phyloP scores from a whole-genome alignment of 2,797 vertebrate genomes.

The Caiman crocodilus region DNA sequence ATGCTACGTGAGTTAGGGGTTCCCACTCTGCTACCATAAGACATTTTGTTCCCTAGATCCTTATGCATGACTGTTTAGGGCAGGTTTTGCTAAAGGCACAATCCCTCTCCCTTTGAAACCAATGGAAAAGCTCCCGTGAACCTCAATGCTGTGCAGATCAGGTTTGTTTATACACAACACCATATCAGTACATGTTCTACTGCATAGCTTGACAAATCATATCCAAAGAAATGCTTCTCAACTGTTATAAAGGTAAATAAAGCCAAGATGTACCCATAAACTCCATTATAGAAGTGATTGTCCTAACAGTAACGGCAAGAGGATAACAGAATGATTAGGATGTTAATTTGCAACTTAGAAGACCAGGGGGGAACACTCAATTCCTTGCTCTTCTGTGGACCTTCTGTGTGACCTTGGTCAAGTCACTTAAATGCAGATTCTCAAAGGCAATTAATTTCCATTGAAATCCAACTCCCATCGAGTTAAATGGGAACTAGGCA shows the following conservation, averaged over 20 bases:
- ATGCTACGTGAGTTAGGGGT: not conserved
- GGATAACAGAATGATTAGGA: not conserved
- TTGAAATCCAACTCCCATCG: not conserved
- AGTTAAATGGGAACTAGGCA: not conserved
- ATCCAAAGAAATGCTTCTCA: not conserved
- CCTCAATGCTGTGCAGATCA: not conserved
- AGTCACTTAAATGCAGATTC: not conserved
- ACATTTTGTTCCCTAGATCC: not conserved
- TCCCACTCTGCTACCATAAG: not conserved
- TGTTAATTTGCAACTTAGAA: not conserved
- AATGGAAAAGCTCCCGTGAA: not conserved
- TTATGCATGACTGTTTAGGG: not conserved
- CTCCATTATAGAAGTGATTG: not conserved
- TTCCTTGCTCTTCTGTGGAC: not conserved
- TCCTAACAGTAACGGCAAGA: not conserved
- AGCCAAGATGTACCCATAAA: not conserved
- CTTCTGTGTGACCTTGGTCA: not conserved
- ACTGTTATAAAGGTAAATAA: not conserved
- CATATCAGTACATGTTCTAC: too few species aligned
- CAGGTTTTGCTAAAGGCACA: not conserved
- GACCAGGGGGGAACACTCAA: not conserved
- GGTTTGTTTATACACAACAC: not conserved
- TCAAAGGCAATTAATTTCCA: not conserved
- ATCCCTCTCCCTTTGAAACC: not conserved
- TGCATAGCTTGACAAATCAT: not conserved